Conservation (phyloP, 2,113 vertebrate genomes). For the Leptobrachium leishanense region DNA sequence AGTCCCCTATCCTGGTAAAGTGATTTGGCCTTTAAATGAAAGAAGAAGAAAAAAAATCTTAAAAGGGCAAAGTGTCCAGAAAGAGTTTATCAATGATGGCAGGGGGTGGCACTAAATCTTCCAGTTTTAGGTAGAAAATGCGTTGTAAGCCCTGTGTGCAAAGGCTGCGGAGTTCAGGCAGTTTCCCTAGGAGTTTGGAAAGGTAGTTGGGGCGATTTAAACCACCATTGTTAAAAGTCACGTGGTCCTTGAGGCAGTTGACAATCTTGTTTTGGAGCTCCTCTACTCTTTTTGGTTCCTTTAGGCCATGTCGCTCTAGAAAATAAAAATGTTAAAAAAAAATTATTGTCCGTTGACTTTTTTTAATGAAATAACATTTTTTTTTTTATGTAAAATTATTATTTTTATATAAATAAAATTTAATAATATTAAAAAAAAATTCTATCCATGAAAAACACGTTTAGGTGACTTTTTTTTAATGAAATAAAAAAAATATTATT, state of each 20-base stretch:
- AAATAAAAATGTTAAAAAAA: constrained; percentile 49
- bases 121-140: constrained; percentile 99
- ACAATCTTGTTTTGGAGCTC: constrained; percentile 99
- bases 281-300: constrained; percentile 96
- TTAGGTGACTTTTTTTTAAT: no score
- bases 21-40: constrained; percentile 60
- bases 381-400: no score
- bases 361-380: no score
- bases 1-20: constrained; percentile 51
- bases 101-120: constrained; percentile 97
- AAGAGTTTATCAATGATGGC: constrained; percentile 99
- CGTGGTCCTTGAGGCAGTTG: constrained; percentile 97
- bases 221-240: constrained; percentile 94
- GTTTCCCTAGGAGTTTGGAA: constrained; percentile 98
- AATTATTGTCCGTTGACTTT: background rate
- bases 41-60: constrained; percentile 64
- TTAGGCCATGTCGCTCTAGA: constrained; percentile 94
- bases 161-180: constrained; percentile 96
- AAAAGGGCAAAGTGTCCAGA: constrained; percentile 97
- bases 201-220: constrained; percentile 95
- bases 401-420: constrained; percentile 57
- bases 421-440: constrained; percentile 48
- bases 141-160: constrained; percentile 98
- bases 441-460: background rate
- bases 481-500: no score